Evolutionary conservation across 2,888 invertebrate genomes (phyloP), one percentile per base, ranked within the genome.

Genomic region (Melanophora roralis): DNA sequence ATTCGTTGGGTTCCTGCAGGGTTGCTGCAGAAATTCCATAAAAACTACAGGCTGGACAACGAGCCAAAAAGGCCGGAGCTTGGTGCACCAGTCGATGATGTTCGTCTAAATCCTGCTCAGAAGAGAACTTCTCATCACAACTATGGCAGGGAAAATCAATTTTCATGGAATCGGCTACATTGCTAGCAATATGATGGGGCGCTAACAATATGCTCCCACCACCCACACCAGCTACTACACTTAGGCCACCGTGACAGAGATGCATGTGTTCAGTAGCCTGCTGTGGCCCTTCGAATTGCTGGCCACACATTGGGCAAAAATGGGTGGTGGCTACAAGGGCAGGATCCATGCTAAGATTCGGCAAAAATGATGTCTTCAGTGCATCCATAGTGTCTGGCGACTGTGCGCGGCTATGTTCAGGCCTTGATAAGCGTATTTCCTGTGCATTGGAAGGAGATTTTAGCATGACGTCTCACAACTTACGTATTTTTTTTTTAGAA

Each of bases 271-370:
- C 89, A 0, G 87, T 84, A 5, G 85, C 86, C 69, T 88, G 86
- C 73, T 88, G 88, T 12, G 86, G 84, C 19, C 88, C 85, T 43
- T 88, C 87, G 65, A 88, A 89, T 75, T 89, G 88, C 82, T 88
- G 88, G n/a, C 88, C 88, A 80, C 89, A 89, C 85, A 89, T 86
- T 71, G 88, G 89, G 59, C 89, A 89, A 80, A 86, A 89, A 77
- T 87, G 86, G 57, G 86, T 27, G 75, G 83, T 82, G 38, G 86
- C 57, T 21, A 82, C 82, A 51, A 83, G 76, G 47, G 79, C 85
- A 73, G 87, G 86, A 74, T 89, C 89, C 87, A 89, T 89, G 83
- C 87, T 86, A 78, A 89, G 85, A 84, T 89, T 89, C 59, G 89
- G 89, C 78, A 89, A 84, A 85, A 88, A 89, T 47, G 88, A 84